Conservation (phyloP, 2,797 vertebrate genomes). For the Rachycentron canadum region DNA sequence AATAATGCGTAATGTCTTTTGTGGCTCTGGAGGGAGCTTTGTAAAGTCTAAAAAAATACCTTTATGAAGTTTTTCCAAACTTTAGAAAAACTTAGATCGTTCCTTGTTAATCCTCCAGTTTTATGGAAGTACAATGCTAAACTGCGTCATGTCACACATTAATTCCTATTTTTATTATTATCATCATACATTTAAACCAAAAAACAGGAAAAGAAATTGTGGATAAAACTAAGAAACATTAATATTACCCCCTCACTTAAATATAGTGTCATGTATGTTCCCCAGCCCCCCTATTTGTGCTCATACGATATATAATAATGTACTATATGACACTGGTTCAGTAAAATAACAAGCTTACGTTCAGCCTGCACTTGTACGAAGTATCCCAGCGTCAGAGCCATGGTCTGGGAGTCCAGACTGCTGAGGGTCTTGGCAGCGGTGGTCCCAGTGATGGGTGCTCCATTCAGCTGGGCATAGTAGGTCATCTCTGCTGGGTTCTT, state of each 20-base stretch:
- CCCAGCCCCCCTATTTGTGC: background rate
- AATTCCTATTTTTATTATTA: no score
- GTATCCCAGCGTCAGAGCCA: constrained; percentile 96
- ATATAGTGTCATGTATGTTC: no score
- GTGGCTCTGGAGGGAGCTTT: background rate
- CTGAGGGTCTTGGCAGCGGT: constrained; percentile 95
- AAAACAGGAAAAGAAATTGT: background rate
- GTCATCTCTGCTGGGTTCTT: constrained; percentile 96
- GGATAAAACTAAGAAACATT: background rate
- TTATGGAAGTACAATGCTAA: no score
- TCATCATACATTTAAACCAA: no score
- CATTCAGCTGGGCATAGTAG: constrained; percentile 93
- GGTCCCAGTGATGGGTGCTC: constrained; percentile 90
- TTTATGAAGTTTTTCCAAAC: background rate
- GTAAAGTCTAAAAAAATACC: background rate
- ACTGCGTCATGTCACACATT: no score
- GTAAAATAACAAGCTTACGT: constrained; percentile 84
- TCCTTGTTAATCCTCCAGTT: background rate
- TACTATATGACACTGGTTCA: background rate
- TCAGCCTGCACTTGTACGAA: constrained; percentile 97
- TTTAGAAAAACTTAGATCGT: background rate
- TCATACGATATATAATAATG: background rate
- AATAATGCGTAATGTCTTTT: background rate
- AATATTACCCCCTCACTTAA: background rate
- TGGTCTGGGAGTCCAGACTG: constrained; percentile 96